A percentile compares a stretch with the other conserved stretches of the same genome.
Conservation (phyloP, 2,113 vertebrate genomes). For the Eulacestoma nigropectus region DNA sequence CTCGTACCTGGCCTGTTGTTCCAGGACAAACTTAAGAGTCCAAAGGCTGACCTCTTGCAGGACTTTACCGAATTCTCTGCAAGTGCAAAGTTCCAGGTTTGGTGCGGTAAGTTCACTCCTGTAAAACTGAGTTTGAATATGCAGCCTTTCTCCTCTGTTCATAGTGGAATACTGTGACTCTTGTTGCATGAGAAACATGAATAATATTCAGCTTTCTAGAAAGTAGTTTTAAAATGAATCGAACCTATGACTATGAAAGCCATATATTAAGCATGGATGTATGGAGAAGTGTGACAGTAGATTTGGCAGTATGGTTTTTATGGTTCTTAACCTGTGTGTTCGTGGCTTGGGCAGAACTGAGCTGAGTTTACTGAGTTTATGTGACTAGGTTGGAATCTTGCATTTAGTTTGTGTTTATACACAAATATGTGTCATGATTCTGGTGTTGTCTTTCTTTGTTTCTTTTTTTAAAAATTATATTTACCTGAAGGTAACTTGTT, state of each 20-base stretch:
- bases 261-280: fast-evolving
- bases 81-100: not conserved
- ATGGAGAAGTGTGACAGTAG: not conserved
- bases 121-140: not conserved
- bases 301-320: not conserved
- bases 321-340: not conserved
- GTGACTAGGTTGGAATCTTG: not conserved
- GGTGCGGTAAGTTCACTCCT: not conserved
- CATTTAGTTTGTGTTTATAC: fast-evolving
- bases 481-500: not conserved
- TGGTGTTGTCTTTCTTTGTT: not conserved
- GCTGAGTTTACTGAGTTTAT: fast-evolving
- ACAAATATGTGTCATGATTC: no score
- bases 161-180: not conserved
- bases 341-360: not conserved
- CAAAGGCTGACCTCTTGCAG: not conserved
- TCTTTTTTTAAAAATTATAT: not conserved
- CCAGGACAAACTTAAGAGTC: not conserved
- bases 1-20: not conserved
- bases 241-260: not conserved
- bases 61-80: not conserved
- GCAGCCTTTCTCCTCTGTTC: not conserved
- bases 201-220: not conserved
- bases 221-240: not conserved
- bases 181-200: not conserved